Conservation (phyloP, 2,113 vertebrate genomes). For the Hippocampus abdominalis region DNA sequence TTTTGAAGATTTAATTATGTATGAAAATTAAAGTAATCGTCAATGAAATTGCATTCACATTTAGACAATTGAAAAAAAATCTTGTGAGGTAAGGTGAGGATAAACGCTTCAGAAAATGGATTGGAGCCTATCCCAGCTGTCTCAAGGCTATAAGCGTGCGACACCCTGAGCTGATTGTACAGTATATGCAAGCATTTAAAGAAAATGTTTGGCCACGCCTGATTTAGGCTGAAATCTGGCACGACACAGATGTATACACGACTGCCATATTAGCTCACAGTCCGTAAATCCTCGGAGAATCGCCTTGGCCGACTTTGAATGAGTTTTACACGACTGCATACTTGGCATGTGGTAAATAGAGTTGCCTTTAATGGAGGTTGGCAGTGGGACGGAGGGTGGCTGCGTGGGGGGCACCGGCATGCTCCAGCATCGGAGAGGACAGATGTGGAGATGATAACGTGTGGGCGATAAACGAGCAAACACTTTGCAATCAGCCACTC, state of each 20-base stretch:
- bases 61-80: too few relatives aligned
- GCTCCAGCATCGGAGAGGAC: background rate
- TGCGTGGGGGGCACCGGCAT: background rate
- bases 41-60: too few relatives aligned
- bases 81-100: too few relatives aligned
- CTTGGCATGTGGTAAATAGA: background rate
- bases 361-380: background rate
- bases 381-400: background rate
- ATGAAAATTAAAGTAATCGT: too few relatives aligned
- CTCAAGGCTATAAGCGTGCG: too few relatives aligned
- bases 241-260: background rate
- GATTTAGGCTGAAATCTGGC: background rate
- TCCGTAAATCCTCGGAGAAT: background rate
- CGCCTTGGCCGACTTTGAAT: background rate
- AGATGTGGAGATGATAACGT: slow-evolving; percentile 12
- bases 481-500: slow-evolving; percentile 5
- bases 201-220: background rate
- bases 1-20: too few relatives aligned
- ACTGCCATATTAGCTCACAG: background rate
- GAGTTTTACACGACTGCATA: background rate
- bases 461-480: slow-evolving; percentile 18
- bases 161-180: background rate
- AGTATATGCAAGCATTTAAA: background rate
- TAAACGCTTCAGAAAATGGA: too few relatives aligned
- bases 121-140: too few relatives aligned